Conservation (phyloP, 30 jellyfish, hydroid and myxozoan genomes). For the Chrysaora quinquecirrha region DNA sequence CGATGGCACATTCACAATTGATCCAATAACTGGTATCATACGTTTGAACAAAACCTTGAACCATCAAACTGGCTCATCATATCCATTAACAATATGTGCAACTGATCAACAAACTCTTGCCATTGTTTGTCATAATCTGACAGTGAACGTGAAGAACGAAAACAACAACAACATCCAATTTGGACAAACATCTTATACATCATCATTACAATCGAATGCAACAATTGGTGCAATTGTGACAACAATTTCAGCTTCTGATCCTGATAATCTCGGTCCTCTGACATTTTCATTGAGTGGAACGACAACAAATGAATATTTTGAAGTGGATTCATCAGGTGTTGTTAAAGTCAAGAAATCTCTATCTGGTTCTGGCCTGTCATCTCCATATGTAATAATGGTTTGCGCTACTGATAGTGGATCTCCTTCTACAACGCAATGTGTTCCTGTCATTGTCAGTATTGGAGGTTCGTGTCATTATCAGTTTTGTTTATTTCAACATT, state of each 20-base stretch:
- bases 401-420: slow-evolving; percentile 83
- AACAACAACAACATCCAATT: slow-evolving; percentile 79
- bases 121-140: slow-evolving; percentile 34
- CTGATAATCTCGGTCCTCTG: slow-evolving; percentile 76
- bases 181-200: slow-evolving; percentile 23
- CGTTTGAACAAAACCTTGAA: slow-evolving; percentile 48
- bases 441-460: slow-evolving; percentile 63
- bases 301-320: slow-evolving; percentile 57
- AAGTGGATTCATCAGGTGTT: slow-evolving; percentile 66
- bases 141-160: slow-evolving; percentile 56
- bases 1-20: slow-evolving; percentile 69
- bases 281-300: slow-evolving; percentile 61
- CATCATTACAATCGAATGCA: slow-evolving; percentile 12
- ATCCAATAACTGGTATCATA: slow-evolving; percentile 76
- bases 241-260: slow-evolving; percentile 77
- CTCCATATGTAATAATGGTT: slow-evolving; percentile 59
- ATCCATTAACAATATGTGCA: slow-evolving; percentile 65
- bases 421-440: slow-evolving; percentile 71
- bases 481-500: too few relatives aligned
- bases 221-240: slow-evolving; percentile 58
- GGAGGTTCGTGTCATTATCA: too few relatives aligned
- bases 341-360: slow-evolving; percentile 58
- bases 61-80: slow-evolving; percentile 28
- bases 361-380: slow-evolving; percentile 30
- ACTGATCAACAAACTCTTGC: slow-evolving; percentile 32